These are phyloP conservation scores for Pheosia tremula DNA, from an alignment of 2,888 invertebrate genomes.

Conservation along the genomic window DNA sequence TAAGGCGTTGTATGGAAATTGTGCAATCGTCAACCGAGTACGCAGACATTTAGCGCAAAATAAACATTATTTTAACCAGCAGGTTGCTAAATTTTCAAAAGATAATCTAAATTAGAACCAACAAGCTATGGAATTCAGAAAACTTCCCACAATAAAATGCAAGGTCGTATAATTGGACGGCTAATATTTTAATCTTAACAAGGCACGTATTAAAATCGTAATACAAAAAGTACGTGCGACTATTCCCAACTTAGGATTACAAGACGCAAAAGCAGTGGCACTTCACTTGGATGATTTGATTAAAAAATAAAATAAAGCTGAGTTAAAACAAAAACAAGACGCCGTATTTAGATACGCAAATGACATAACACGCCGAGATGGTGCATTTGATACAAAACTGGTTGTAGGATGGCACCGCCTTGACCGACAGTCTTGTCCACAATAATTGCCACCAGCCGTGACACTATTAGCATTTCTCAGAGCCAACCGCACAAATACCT, in stretches of 20 bases:
- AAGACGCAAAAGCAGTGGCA: neutral
- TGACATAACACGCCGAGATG: conserved; percentile 54
- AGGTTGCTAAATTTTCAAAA: conserved; percentile 51
- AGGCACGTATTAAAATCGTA: conserved; percentile 32
- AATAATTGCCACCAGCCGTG: conserved; percentile 64
- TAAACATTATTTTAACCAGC: conserved; percentile 51
- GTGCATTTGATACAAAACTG: conserved; percentile 50
- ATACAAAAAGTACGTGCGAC: conserved; percentile 36
- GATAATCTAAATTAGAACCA: conserved; percentile 68
- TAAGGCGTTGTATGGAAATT: conserved; percentile 33
- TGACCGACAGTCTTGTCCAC: conserved; percentile 62
- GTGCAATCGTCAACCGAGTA: conserved; percentile 32
- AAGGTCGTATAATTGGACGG: conserved; percentile 55
- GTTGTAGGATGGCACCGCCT: conserved; percentile 69
- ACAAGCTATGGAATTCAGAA: conserved; percentile 55
- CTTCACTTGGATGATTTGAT: neutral
- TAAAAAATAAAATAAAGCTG: neutral
- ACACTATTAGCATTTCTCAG: conserved; percentile 64
- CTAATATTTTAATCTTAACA: conserved; percentile 35
- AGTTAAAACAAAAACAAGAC: neutral
- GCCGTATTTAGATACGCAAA: conserved; percentile 21
- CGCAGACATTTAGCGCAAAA: conserved; percentile 48
- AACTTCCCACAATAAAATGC: conserved; percentile 74
- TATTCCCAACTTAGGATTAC: neutral
- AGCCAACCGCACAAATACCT: conserved; percentile 34